A percentile compares a stretch with the other conserved stretches of the same genome.
Conservation (phyloP, 35 echinoderm and acorn worm genomes). For the Holothuria glaberrima region DNA sequence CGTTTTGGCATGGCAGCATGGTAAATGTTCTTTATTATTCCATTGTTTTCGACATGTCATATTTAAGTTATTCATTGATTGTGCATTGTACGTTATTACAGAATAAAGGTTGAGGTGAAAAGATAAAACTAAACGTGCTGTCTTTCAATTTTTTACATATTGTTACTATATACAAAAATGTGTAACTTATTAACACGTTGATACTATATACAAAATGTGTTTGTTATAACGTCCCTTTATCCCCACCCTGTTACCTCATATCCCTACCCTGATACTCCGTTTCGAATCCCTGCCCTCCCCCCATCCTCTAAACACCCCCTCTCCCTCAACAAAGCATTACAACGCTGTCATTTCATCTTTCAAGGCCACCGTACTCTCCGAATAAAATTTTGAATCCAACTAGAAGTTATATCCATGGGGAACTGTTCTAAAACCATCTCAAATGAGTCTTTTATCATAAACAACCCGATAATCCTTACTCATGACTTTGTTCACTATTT, state of each 20-base stretch:
- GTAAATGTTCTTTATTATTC: not conserved
- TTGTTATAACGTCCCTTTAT: not conserved
- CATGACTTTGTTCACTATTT: constrained; percentile 31
- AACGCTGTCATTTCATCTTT: not conserved
- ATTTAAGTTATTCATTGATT: not conserved
- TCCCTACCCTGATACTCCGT: not conserved
- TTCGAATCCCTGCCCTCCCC: not conserved
- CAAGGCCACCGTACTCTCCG: not conserved
- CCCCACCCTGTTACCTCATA: not conserved
- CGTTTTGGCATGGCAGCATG: not conserved
- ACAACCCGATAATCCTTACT: constrained; percentile 27
- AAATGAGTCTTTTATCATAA: constrained; percentile 30
- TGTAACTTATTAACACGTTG: no score
- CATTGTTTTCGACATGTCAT: constrained; percentile 12
- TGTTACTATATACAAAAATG: not conserved
- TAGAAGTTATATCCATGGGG: constrained; percentile 18
- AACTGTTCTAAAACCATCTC: constrained; percentile 32
- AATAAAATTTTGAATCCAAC: not conserved
- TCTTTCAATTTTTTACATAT: not conserved
- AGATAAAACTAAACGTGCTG: not conserved
- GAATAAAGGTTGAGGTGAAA: constrained; percentile 15
- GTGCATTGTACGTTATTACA: constrained; percentile 24
- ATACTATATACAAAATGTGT: not conserved
- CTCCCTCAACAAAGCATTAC: not conserved
- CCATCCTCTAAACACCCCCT: not conserved